Base-by-base conservation (phyloP, 2,888 invertebrate species). In the Hypercompe scribonia region DNA sequence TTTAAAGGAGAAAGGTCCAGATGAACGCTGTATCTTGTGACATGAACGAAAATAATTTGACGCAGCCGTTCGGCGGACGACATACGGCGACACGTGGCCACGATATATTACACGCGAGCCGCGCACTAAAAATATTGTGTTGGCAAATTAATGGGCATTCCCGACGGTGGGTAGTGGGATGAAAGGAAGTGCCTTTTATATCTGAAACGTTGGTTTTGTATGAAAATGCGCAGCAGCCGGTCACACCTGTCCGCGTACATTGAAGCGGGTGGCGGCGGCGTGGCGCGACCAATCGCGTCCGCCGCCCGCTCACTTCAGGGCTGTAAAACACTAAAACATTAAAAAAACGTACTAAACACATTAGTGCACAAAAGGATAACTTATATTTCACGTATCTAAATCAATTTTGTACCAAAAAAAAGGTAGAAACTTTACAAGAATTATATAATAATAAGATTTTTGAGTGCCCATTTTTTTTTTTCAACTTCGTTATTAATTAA, bases 101-200 rank as follows among this genome's bases (percentile, higher is more conserved):
- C 95, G 95, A 95, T 95, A 95, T 95, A 95, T 95, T 95, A 95
- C 95, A 94, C 93, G 93, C 95, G 92, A 92, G 94, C 93, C 93
- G 95, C 91, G 93, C 90, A 95, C 95, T 95, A 95, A 95, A 95
- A 95, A 95, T 95, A 95, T 95, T 95, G 95, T 95, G 95, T 95
- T 95, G 95, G 95, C 95, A 95, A 95, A 95, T 95, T 95, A 95
- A 95, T 95, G 95, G 95, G 95, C 95, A 95, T 95, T 95, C 95
- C 90, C 93, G 93, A 92, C 93, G 90, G 94, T 95, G 91, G 95
- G 93, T 93, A 90, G 94, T 92, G 94, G 95, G 95, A 95, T 95
- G 95, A 95, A 95, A 95, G 95, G 94, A 95, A 94, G 94, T 94
- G 94, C 94, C 95, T 95, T 95, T 95, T 94, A 95, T 94, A 95